Evolutionary conservation across 2,888 invertebrate genomes (phyloP), one percentile per base, ranked within the genome.

Genomic region (Melanargia galathea): DNA sequence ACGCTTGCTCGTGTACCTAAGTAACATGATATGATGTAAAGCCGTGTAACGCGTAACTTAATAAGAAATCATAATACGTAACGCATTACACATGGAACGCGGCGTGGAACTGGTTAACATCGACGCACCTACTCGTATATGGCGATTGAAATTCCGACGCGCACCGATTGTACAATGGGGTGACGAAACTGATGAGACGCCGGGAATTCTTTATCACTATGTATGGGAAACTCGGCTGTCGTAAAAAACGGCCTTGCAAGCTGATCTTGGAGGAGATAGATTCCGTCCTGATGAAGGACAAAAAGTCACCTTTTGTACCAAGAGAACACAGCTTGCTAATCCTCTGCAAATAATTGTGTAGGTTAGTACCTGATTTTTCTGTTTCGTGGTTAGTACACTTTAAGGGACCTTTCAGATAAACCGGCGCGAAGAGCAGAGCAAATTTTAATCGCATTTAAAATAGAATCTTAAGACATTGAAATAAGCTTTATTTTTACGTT

Each of bases 111-210:
- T 13, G 55, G 55, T 55, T 55, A 38, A 49, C 49, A 10, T 49
- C 22, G 16, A 49, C 26, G 26, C 26, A 62, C 20, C 45, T 22
- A 46, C 45, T 20, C 58, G 45, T 49, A 61, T 60, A 63, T 59
- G 63, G 66, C 20, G 55, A 62, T 64, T 56, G 66, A 59, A 63
- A 66, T 64, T 64, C 59, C 61, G n/a, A 45, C 64, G 51, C 61
- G 38, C 55, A 13, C 43, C 55, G 58, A 45, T 46, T 45, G 45
- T 45, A 55, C 55, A 57, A 57, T 46, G 58, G 62, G 51, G 40
- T 35, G 60, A 60, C 61, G 61, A 64, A 62, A 66, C 59, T 59
- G 59, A 62, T 64, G 66, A 54, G 63, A 55, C 63, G 57, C 16
- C 40, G 54, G 35, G 63, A 57, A 63, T 63, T 57, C 33, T 63